Percentiles rank a stretch among this genome's conserved stretches.
These are phyloP conservation scores for Adineta ricciae DNA, from an alignment of 2,888 invertebrate genomes.

Conservation along the genomic window DNA sequence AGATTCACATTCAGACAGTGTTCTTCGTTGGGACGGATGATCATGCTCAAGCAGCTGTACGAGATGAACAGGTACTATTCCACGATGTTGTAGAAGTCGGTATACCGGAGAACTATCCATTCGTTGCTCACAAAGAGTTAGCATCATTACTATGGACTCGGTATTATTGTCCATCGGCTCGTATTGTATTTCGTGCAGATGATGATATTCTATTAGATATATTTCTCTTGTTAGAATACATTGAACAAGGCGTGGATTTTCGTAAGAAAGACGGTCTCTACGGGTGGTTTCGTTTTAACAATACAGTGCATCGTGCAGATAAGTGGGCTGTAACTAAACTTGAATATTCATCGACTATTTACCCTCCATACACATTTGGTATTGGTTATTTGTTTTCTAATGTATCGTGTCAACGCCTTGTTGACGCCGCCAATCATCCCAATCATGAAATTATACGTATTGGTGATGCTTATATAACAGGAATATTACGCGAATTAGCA, in stretches of 20 bases:
- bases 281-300: conserved; percentile 8
- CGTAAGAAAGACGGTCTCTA: neutral
- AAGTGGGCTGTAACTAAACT: neutral
- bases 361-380: conserved; percentile 18
- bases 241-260: neutral
- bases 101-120: conserved; percentile 14
- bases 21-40: conserved; percentile 10
- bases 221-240: neutral
- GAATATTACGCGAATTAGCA: conserved; percentile 11
- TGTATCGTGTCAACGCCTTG: neutral
- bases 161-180: neutral
- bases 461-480: conserved; percentile 11
- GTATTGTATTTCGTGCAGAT: neutral
- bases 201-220: neutral
- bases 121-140: neutral
- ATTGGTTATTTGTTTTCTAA: neutral
- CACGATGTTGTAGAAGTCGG: neutral
- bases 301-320: conserved; percentile 13
- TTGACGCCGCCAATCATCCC: neutral
- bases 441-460: neutral
- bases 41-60: neutral
- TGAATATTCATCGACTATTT: neutral
- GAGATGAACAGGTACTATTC: neutral
- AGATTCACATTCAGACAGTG: neutral
- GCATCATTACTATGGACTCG: conserved; percentile 1